Evolutionary conservation across 2,113 vertebrate genomes (phyloP).

Genomic region (Atrichornis clamosus): DNA sequence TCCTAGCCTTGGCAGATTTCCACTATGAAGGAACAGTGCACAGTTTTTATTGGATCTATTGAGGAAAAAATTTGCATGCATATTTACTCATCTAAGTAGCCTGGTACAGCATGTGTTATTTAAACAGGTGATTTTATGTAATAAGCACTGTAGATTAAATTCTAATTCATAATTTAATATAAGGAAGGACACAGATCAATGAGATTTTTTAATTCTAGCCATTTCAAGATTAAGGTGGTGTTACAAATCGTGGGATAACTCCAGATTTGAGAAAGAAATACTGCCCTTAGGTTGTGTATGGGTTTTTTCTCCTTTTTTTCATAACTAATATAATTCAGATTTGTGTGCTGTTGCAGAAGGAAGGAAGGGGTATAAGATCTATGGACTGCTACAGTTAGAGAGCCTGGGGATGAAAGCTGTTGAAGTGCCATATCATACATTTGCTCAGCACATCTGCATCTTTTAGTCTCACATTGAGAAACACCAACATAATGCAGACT

Average conservation of each 20-base stretch:
- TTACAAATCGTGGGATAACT: not conserved
- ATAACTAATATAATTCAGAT: not conserved
- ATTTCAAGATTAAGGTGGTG: not conserved
- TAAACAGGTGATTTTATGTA: not conserved
- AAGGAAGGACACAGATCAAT: not conserved
- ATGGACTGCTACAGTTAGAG: not conserved
- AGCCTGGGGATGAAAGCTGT: not conserved
- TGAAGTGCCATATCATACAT: not conserved
- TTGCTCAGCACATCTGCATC: not conserved
- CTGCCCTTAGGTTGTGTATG: rapidly evolving
- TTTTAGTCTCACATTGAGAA: not conserved
- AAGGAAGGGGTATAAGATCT: not conserved
- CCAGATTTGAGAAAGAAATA: not conserved
- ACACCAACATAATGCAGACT: not conserved
- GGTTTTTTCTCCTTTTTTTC: not conserved
- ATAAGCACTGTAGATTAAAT: not conserved
- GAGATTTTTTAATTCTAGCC: not conserved
- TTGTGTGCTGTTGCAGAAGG: not conserved
- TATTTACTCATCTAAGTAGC: not conserved
- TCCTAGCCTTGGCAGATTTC: not conserved
- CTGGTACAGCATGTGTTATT: not conserved
- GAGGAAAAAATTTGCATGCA: not conserved
- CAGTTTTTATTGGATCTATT: not conserved
- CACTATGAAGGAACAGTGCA: not conserved
- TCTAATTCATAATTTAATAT: not conserved